These are phyloP conservation scores for Meiosimyza platycephala DNA, from an alignment of 2,888 invertebrate species.

Conservation along the genomic window DNA sequence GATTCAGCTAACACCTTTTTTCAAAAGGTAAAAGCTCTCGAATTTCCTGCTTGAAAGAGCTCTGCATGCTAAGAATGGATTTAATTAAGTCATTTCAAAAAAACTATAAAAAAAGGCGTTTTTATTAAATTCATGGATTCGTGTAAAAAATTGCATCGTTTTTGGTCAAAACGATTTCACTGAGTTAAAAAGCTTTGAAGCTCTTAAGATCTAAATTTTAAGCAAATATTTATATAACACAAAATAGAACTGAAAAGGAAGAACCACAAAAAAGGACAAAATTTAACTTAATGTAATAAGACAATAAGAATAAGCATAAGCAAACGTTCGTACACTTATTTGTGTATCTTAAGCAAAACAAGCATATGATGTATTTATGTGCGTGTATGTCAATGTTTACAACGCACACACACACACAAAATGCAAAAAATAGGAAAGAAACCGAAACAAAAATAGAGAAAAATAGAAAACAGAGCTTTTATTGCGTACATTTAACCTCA, in stretches of 20 bases:
- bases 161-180: too few relatives aligned
- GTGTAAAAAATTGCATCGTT: too few relatives aligned
- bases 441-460: not conserved
- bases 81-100: too few relatives aligned
- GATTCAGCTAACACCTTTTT: too few relatives aligned
- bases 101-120: too few relatives aligned
- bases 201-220: not conserved
- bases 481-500: constrained; percentile 33
- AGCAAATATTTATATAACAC: not conserved
- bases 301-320: not conserved
- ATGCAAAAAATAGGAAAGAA: too few relatives aligned
- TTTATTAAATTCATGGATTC: too few relatives aligned
- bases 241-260: not conserved
- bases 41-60: too few relatives aligned
- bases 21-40: too few relatives aligned
- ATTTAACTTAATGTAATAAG: not conserved
- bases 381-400: too few relatives aligned
- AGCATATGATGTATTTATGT: not conserved
- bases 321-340: not conserved
- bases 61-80: too few relatives aligned
- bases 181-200: not conserved
- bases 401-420: too few relatives aligned
- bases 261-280: not conserved
- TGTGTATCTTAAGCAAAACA: not conserved
- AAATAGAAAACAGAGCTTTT: constrained; percentile 12